Evolutionary conservation across 2,888 invertebrate genomes (phyloP), one percentile per base, ranked within the genome.

Genomic region (Pogonocherus hispidulus): DNA sequence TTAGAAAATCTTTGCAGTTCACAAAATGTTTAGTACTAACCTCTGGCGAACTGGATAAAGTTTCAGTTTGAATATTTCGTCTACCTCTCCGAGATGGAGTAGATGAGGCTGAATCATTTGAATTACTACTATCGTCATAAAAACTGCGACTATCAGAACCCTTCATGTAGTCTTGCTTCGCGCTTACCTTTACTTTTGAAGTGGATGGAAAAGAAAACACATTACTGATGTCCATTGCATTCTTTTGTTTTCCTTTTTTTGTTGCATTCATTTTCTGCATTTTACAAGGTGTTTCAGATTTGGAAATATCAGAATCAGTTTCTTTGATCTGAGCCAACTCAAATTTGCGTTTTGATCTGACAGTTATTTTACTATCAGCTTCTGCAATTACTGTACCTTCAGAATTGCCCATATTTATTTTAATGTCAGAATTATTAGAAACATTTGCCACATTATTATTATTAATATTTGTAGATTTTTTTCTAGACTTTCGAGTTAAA

Each of bases 31-130:
- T 63, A 49, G 52, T 56, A 71, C 55, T 55, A 37, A 55, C 73
- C 69, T 73, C 70, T 9, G 64, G 63, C n/a, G 68, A 71, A 60
- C 59, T 74, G 8, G 54, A 47, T 20, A 68, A 44, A 62, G 66
- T 18, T 64, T 72, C 54, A 57, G 51, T 57, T 51, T 62, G 64
- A 19, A 18, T 9, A 55, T 9, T 27, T 11, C 11, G 51, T 63
- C 47, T 47, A 8, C 41, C 54, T 18, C 54, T 67, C 16, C 60
- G 59, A 19, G 60, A 66, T 3, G 74, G 71, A 1, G 71, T 71
- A 16, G 44, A 14, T 9, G 49, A 56, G 37, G 16, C 22, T 1
- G 60, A 23, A 5, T 62, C 64, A 47, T 9, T 54, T 19, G 69
- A 55, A n/a, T 8, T 46, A 44, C 51, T 47, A 63, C 63, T 65